Base-by-base conservation (phyloP, 1,140 invertebrate genomes). In the Heterodera schachtii region DNA sequence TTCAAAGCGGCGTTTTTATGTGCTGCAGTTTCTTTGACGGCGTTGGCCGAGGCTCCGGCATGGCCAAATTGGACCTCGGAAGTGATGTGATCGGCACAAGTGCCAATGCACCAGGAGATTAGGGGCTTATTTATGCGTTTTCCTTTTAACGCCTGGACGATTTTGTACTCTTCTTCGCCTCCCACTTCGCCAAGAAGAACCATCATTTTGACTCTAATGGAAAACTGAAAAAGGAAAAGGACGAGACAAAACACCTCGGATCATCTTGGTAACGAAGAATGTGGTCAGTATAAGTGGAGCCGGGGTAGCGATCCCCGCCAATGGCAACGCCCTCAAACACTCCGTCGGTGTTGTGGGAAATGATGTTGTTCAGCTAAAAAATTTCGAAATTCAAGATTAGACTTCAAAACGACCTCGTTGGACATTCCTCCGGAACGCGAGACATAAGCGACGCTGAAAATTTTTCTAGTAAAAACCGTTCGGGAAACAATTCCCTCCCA, bases 391-490 rank as follows among this genome's bases (percentile, higher is more conserved):
- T 52, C 43, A 52, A 43, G 21, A 52, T 7, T 21, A n/a, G 13
- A 76, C 75, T 8, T 99, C 98, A 76, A 76, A 31, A 31, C 31
- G 31, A 76, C 75, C 19, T 99, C 98, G 90, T 99, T 99, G 5
- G 96, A 98, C 97, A 99, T 99, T 31, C 97, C 97, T 74, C 97
- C 97, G 1, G 97, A 99, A 75, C 97, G 93, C 0, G 96, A 98
- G 7, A 99, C 97, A 89, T 99, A 99, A 0, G 96, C 97, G 70
- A 98, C 95, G 91, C 95, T 97, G 87, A 64, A 92, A 90, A 89
- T 87, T 16, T 64, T 52, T 0, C 5, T 41, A 21, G 78, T 49
- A 64, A 64, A 19, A 64, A 13, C 1, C 57, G 5, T 64, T 64
- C 0, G 57, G 5, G 13, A 19, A n/a, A 64, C 4, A 64, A 64